These are phyloP conservation scores for Plodia interpunctella DNA, from an alignment of 1,140 invertebrate species.

Conservation along the genomic window DNA sequence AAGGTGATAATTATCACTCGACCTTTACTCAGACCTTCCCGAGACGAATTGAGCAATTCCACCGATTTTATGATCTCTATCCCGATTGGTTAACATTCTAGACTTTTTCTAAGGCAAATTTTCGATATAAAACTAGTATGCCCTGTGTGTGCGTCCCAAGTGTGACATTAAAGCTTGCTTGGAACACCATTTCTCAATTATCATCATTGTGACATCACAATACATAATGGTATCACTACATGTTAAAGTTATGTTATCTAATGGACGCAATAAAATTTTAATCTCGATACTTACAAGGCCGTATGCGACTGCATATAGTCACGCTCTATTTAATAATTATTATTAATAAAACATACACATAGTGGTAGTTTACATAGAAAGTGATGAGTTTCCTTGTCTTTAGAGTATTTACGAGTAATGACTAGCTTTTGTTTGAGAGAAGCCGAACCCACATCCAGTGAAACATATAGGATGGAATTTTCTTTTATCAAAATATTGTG, in stretches of 20 bases:
- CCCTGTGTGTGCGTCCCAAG: conserved; percentile 68
- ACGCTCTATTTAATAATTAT: conserved; percentile 5
- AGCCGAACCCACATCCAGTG: too few species aligned
- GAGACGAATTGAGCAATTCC: conserved; percentile 54
- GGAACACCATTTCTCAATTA: conserved; percentile 21
- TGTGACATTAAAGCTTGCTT: conserved; percentile 71
- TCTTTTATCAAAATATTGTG: too few species aligned
- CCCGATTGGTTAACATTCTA: too few species aligned
- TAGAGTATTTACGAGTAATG: too few species aligned
- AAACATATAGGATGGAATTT: too few species aligned
- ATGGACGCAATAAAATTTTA: neutral
- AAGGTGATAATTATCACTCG: conserved; percentile 36
- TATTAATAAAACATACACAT: conserved; percentile 5
- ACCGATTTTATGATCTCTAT: conserved; percentile 18
- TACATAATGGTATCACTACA: too few species aligned
- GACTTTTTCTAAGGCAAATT: too few species aligned
- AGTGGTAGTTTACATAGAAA: too few species aligned
- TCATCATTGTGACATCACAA: conserved; percentile 40
- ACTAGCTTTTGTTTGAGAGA: too few species aligned
- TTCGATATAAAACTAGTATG: conserved; percentile 17
- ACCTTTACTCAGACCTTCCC: conserved; percentile 77
- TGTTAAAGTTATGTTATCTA: neutral
- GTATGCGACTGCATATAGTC: neutral
- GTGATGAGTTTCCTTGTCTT: too few species aligned
- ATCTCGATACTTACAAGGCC: neutral